phyloP scores from a whole-genome alignment of 1,140 invertebrate species.

The Leptopilina clavipes region DNA sequence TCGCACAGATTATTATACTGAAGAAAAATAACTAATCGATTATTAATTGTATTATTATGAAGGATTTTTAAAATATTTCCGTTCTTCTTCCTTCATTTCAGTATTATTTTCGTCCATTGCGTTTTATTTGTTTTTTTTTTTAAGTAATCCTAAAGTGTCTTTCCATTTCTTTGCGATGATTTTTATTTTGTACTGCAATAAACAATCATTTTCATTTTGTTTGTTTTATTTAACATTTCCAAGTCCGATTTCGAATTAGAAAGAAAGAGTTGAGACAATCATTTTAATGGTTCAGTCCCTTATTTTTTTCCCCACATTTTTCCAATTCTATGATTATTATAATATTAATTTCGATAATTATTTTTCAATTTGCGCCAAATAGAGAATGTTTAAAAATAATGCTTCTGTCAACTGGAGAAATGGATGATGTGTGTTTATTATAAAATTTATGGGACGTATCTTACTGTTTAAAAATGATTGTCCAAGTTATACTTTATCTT shows the following conservation, averaged over 20 bases:
- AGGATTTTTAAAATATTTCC: background rate
- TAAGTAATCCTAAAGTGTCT: background rate
- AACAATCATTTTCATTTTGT: constrained; percentile 37
- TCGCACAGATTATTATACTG: background rate
- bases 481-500: too few relatives aligned
- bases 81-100: background rate
- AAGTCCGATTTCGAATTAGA: background rate
- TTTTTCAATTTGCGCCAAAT: background rate
- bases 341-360: too few relatives aligned
- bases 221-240: constrained; percentile 34
- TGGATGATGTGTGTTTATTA: too few relatives aligned
- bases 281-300: too few relatives aligned
- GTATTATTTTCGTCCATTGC: background rate
- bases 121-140: background rate
- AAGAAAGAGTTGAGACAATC: too few relatives aligned
- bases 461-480: too few relatives aligned
- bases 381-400: too few relatives aligned
- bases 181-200: constrained; percentile 46
- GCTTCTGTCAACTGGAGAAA: too few relatives aligned
- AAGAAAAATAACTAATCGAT: background rate
- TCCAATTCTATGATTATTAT: too few relatives aligned
- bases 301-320: too few relatives aligned
- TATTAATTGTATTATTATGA: background rate
- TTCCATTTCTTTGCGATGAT: background rate
- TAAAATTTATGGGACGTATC: too few relatives aligned